phyloP scores from a whole-genome alignment of 2,888 invertebrate genomes.

The Timema podura region DNA sequence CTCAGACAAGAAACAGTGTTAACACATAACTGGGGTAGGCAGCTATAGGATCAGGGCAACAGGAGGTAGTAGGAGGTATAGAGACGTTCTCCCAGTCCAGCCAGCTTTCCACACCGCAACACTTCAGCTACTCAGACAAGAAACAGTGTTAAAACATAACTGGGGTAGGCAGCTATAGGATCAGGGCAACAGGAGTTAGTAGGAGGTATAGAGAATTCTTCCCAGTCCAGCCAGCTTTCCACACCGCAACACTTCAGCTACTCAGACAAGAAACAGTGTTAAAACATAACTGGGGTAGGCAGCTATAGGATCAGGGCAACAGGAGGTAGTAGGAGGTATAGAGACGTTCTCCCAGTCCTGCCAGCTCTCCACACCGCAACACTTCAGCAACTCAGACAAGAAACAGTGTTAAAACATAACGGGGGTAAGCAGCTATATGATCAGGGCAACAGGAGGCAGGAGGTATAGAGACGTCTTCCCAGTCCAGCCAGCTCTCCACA shows the following conservation, averaged over 20 bases:
- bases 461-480: slow-evolving; percentile 22
- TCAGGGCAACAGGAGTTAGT: slow-evolving; percentile 22
- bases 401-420: too few species aligned
- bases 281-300: too few species aligned
- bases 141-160: too few species aligned
- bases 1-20: not conserved
- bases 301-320: not conserved
- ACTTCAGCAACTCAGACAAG: slow-evolving; percentile 21
- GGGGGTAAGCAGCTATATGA: too few species aligned
- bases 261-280: not conserved
- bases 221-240: slow-evolving; percentile 26
- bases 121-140: slow-evolving; percentile 22
- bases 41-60: slow-evolving; percentile 4
- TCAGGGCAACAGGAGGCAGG: slow-evolving; percentile 24
- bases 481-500: slow-evolving; percentile 23
- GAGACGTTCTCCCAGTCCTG: slow-evolving; percentile 26
- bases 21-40: too few species aligned
- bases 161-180: too few species aligned
- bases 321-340: slow-evolving; percentile 22
- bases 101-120: slow-evolving; percentile 28
- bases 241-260: slow-evolving; percentile 31
- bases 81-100: slow-evolving; percentile 26
- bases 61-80: slow-evolving; percentile 22
- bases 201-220: slow-evolving; percentile 16
- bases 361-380: slow-evolving; percentile 28